These are phyloP conservation scores for Aphyosemion australe DNA, from an alignment of 2,113 vertebrate genomes.

Conservation along the genomic window DNA sequence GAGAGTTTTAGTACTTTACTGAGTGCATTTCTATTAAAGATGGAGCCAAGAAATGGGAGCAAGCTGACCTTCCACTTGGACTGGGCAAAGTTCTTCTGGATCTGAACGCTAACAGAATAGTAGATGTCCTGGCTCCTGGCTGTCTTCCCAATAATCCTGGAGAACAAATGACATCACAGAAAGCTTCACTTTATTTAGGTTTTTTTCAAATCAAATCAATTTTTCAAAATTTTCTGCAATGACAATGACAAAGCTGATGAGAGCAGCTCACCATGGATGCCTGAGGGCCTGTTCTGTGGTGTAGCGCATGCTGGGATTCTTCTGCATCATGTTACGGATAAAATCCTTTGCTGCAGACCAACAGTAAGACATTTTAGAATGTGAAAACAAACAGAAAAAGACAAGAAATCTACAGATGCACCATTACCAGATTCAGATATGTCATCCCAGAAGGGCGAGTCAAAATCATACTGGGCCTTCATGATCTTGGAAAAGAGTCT, in stretches of 20 bases:
- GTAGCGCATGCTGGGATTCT: constrained; percentile 86
- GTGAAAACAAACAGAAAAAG: not conserved
- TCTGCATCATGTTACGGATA: constrained; percentile 92
- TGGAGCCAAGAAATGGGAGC: constrained; percentile 19
- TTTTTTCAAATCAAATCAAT: no score
- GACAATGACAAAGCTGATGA: not conserved
- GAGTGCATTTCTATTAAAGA: no score
- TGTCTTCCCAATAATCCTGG: constrained; percentile 94
- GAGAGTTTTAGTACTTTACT: no score
- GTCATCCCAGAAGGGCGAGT: constrained; percentile 96
- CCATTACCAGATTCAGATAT: constrained; percentile 92
- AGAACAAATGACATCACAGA: constrained; percentile 33
- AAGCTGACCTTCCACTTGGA: constrained; percentile 94
- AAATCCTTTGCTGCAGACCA: constrained; percentile 89
- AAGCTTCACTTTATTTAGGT: constrained; percentile 10
- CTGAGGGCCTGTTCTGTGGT: constrained; percentile 88
- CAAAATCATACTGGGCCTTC: constrained; percentile 95
- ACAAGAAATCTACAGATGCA: not conserved
- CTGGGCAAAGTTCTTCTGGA: constrained; percentile 97
- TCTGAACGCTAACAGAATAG: constrained; percentile 92
- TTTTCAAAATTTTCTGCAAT: no score
- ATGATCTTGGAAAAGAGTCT: constrained; percentile 97
- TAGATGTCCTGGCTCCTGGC: constrained; percentile 93
- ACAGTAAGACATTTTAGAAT: not conserved
- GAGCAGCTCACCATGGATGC: constrained; percentile 89